These are phyloP conservation scores for Catocala fraxini DNA, from an alignment of 2,888 invertebrate species.

Conservation along the genomic window DNA sequence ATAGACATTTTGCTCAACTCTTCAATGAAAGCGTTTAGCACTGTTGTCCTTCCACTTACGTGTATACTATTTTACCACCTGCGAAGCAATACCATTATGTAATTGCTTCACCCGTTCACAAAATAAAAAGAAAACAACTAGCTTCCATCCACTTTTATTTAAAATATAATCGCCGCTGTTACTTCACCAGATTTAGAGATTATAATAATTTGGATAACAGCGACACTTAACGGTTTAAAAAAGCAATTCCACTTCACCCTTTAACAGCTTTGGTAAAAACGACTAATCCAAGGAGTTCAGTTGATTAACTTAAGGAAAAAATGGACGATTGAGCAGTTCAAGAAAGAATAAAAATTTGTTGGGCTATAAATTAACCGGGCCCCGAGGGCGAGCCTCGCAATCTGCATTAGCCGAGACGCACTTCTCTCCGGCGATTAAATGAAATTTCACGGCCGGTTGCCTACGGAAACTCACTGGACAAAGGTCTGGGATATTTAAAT, in stretches of 20 bases:
- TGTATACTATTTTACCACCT: too few relatives aligned
- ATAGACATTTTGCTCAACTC: too few relatives aligned
- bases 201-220: conserved; percentile 37
- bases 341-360: conserved; percentile 84
- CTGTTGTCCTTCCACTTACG: too few relatives aligned
- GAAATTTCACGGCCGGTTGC: conserved; percentile 84
- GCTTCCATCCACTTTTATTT: neutral
- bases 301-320: conserved; percentile 60
- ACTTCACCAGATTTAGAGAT: conserved; percentile 19
- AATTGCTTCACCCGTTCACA: too few relatives aligned
- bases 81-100: too few relatives aligned
- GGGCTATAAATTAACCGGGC: conserved; percentile 82
- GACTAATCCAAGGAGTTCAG: conserved; percentile 55
- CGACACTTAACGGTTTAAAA: conserved; percentile 43
- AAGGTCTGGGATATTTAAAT: conserved; percentile 83
- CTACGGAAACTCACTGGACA: conserved; percentile 80
- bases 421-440: conserved; percentile 84
- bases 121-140: neutral
- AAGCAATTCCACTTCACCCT: conserved; percentile 54
- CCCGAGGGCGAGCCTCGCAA: conserved; percentile 76
- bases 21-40: too few relatives aligned
- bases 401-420: conserved; percentile 86
- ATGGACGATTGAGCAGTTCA: conserved; percentile 79
- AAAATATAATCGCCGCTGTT: conserved; percentile 2
- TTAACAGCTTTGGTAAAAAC: conserved; percentile 57